A percentile compares a stretch with the other conserved stretches of the same genome.
phyloP scores from a whole-genome alignment of 2,888 invertebrate species.

The Epistrophe eligans region DNA sequence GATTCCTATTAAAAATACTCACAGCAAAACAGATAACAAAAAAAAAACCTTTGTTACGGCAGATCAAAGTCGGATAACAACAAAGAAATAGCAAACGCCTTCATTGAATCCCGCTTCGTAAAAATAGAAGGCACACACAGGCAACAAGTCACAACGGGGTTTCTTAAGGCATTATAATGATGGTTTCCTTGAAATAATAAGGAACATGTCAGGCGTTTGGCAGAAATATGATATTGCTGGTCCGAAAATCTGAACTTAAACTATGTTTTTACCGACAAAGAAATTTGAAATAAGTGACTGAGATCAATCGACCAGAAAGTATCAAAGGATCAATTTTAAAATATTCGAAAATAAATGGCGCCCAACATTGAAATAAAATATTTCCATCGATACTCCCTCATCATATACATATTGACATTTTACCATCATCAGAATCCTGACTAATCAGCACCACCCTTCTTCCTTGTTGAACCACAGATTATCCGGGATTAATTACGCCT shows the following conservation, averaged over 20 bases:
- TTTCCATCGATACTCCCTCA: background rate
- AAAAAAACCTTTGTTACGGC: background rate
- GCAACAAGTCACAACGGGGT: constrained; percentile 33
- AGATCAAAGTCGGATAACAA: constrained; percentile 56
- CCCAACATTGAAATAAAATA: constrained; percentile 8
- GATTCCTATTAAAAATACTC: background rate
- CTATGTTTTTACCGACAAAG: constrained; percentile 45
- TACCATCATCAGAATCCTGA: background rate
- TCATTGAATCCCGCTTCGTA: background rate
- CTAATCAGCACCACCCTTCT: constrained; percentile 63
- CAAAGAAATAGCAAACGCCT: constrained; percentile 52
- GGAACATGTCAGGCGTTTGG: constrained; percentile 35
- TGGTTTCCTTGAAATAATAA: constrained; percentile 28
- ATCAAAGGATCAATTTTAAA: constrained; percentile 17
- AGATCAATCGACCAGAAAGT: constrained; percentile 20
- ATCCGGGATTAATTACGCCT: constrained; percentile 77
- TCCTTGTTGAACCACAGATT: constrained; percentile 63
- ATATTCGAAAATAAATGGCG: constrained; percentile 35
- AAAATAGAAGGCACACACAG: constrained; percentile 17
- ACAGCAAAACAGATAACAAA: background rate
- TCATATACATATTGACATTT: background rate
- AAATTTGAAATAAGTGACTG: background rate
- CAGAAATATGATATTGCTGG: constrained; percentile 44
- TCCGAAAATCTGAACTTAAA: background rate
- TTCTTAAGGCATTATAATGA: background rate